Evolutionary conservation across 2,888 invertebrate species (phyloP).

Genomic region (Portevinia maculata): DNA sequence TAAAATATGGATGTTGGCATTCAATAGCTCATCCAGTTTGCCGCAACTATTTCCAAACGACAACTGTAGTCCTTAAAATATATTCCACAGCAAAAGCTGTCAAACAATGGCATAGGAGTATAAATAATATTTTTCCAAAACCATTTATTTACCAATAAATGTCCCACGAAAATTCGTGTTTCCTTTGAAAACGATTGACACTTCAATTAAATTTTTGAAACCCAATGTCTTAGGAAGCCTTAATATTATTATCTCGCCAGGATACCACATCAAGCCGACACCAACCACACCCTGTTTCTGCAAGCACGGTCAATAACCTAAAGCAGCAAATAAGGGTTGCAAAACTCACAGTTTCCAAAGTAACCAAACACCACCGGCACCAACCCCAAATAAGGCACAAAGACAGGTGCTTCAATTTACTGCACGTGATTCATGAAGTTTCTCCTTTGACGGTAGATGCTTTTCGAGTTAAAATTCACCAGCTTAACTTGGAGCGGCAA

Average conservation of each 20-base stretch:
- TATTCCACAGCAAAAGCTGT: slow-evolving; percentile 42
- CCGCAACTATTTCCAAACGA: background rate
- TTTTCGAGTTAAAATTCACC: slow-evolving; percentile 55
- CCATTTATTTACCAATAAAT: slow-evolving; percentile 56
- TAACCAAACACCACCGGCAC: slow-evolving; percentile 9
- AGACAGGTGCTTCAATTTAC: slow-evolving; percentile 70
- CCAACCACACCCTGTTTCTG: slow-evolving; percentile 58
- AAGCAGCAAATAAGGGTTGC: slow-evolving; percentile 53
- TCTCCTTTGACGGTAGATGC: slow-evolving; percentile 41
- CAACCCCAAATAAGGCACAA: slow-evolving; percentile 10
- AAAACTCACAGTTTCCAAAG: slow-evolving; percentile 41
- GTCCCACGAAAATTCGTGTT: slow-evolving; percentile 59
- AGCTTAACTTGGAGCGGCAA: slow-evolving; percentile 18
- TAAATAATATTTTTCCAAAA: background rate
- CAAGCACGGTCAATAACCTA: slow-evolving; percentile 57
- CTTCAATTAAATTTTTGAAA: slow-evolving; percentile 62
- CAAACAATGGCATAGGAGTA: slow-evolving; percentile 51
- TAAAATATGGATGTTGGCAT: too few relatives aligned
- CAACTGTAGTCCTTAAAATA: slow-evolving; percentile 18
- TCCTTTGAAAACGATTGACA: slow-evolving; percentile 63
- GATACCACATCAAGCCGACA: slow-evolving; percentile 24
- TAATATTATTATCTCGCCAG: slow-evolving; percentile 29
- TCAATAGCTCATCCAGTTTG: too few relatives aligned
- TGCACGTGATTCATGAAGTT: slow-evolving; percentile 66
- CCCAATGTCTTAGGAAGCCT: slow-evolving; percentile 30